A percentile compares a stretch with the other conserved stretches of the same genome.
phyloP scores from a whole-genome alignment of 2,113 vertebrate species.

The Sorex fumeus region DNA sequence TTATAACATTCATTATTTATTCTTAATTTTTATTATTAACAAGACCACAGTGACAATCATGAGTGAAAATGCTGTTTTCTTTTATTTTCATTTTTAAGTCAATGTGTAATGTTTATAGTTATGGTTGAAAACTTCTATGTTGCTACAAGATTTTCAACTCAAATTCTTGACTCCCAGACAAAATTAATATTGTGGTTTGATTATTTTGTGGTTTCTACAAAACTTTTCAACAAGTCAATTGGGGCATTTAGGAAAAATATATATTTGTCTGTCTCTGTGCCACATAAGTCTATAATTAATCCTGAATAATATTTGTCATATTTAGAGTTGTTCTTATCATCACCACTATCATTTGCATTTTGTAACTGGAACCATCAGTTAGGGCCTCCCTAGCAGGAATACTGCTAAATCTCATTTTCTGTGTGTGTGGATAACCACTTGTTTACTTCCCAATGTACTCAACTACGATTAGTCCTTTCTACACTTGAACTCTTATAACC shows the following conservation, averaged over 20 bases:
- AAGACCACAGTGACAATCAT: not conserved
- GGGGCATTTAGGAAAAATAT: not conserved
- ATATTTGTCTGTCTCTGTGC: not conserved
- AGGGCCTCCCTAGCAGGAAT: not conserved
- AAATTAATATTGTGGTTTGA: constrained; percentile 68
- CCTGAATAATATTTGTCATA: not conserved
- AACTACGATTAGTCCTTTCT: not conserved
- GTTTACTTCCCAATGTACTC: not conserved
- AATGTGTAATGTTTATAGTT: constrained; percentile 42
- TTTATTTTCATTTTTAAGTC: constrained; percentile 4
- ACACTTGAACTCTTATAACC: not conserved
- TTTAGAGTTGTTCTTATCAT: not conserved
- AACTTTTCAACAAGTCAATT: constrained; percentile 55
- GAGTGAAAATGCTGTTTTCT: not conserved
- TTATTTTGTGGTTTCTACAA: constrained; percentile 31
- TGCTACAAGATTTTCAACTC: not conserved
- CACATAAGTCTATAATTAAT: not conserved
- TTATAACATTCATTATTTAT: not conserved
- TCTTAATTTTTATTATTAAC: constrained; percentile 70
- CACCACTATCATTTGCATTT: not conserved
- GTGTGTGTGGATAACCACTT: not conserved
- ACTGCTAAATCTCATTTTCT: not conserved
- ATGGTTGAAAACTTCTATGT: constrained; percentile 42
- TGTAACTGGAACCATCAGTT: not conserved
- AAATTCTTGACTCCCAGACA: not conserved